Conservation (phyloP, 2,888 invertebrate species). For the Siphlonurus alternatus region DNA sequence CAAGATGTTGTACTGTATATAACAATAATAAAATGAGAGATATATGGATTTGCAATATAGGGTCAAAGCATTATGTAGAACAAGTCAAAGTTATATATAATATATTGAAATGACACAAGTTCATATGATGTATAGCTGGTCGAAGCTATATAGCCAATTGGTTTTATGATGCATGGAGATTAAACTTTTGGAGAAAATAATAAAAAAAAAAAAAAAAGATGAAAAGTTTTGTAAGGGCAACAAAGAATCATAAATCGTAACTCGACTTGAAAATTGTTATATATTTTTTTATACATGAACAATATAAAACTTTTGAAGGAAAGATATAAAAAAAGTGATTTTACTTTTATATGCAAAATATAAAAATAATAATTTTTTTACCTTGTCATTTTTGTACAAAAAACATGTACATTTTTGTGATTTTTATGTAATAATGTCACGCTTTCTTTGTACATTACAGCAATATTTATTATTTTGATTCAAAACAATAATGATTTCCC, state of each 20-base stretch:
- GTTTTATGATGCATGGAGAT: background rate
- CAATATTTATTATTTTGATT: too few species aligned
- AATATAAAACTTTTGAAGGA: background rate
- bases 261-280: background rate
- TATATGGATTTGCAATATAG: background rate
- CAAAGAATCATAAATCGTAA: background rate
- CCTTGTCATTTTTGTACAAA: background rate
- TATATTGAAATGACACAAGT: too few species aligned
- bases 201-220: background rate
- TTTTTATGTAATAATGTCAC: background rate
- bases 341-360: background rate
- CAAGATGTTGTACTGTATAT: too few species aligned
- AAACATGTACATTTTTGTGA: background rate
- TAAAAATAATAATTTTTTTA: background rate
- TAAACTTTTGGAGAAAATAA: too few species aligned
- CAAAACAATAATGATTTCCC: too few species aligned
- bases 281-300: too few species aligned
- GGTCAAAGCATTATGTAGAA: background rate
- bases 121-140: background rate
- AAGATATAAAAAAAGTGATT: background rate
- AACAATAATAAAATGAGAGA: background rate
- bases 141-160: background rate
- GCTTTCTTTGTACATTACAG: background rate
- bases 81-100: background rate
- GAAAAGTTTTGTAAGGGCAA: background rate